Evolutionary conservation across 92 coral and sea anemone species (phyloP).

Genomic region (Umimayanthus chanpuru): DNA sequence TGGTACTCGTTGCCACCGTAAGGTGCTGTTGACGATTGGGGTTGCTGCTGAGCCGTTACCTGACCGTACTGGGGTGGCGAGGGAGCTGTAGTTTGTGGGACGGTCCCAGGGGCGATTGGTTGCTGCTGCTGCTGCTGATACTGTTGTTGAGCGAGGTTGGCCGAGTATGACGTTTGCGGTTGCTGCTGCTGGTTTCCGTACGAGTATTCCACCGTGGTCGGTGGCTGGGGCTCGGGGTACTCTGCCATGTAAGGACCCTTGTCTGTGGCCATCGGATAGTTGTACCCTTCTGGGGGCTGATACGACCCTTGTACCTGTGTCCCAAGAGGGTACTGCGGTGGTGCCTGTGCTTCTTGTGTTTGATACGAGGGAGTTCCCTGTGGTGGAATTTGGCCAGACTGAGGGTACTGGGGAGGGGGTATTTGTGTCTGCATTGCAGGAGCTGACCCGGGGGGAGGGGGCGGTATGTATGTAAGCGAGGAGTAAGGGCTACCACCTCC

Average conservation of each 20-base stretch:
- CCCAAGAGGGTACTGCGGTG: conserved; percentile 55
- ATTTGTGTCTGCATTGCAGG: conserved; percentile 47
- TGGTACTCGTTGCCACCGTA: conserved; percentile 36
- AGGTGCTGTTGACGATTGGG: conserved; percentile 29
- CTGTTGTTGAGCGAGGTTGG: conserved; percentile 36
- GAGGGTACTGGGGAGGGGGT: conserved; percentile 56
- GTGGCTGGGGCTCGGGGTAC: conserved; percentile 45
- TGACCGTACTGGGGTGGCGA: conserved; percentile 70
- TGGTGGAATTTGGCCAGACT: conserved; percentile 43
- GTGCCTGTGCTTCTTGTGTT: conserved; percentile 54
- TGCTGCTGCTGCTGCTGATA: conserved; percentile 48
- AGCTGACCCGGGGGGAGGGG: conserved; percentile 49
- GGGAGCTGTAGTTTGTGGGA: conserved; percentile 45
- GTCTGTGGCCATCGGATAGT: conserved; percentile 41
- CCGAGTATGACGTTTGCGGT: conserved; percentile 41
- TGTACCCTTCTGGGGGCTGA: conserved; percentile 55
- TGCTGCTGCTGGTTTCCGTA: conserved; percentile 50
- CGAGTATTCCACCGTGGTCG: conserved; percentile 31
- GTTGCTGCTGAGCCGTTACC: conserved; percentile 51
- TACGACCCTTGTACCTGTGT: conserved; percentile 39
- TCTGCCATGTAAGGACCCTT: conserved; percentile 52
- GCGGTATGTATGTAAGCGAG: conserved; percentile 63
- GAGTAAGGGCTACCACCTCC: conserved; percentile 78
- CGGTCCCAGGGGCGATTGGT: conserved; percentile 53
- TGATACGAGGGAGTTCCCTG: conserved; percentile 46